phyloP scores from a whole-genome alignment of 2,797 vertebrate genomes.

The Sebastolobus altivelis region DNA sequence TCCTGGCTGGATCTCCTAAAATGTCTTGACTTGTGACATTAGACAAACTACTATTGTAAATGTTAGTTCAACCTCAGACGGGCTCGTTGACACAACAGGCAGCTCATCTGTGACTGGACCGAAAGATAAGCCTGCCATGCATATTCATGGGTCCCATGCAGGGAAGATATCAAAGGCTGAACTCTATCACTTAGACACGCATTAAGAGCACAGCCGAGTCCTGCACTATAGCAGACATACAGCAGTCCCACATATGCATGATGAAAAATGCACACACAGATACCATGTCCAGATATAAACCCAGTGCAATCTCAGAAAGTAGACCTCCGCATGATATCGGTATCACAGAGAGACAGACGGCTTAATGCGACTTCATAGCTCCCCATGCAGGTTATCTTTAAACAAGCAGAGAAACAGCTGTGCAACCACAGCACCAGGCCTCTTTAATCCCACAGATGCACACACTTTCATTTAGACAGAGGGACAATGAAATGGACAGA shows the following conservation, averaged over 20 bases:
- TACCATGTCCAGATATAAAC: conserved; percentile 46
- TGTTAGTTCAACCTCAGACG: conserved; percentile 26
- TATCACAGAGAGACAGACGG: conserved; percentile 56
- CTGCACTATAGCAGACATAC: conserved; percentile 18
- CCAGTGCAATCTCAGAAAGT: conserved; percentile 53
- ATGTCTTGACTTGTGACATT: not conserved
- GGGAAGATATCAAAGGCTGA: conserved; percentile 52
- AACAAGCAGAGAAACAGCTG: conserved; percentile 75
- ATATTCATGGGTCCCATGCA: conserved; percentile 57
- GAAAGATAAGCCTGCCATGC: conserved; percentile 49
- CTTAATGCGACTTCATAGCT: conserved; percentile 49
- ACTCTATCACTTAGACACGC: conserved; percentile 51
- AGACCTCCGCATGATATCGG: conserved; percentile 55
- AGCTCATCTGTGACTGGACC: conserved; percentile 54
- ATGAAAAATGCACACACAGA: conserved; percentile 40
- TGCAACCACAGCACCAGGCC: conserved; percentile 63
- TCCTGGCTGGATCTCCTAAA: not conserved
- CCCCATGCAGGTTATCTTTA: conserved; percentile 75
- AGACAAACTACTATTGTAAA: conserved; percentile 6
- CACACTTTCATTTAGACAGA: conserved; percentile 61
- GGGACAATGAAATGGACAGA: conserved; percentile 58
- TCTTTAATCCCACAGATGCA: conserved; percentile 76
- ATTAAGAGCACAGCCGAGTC: conserved; percentile 46
- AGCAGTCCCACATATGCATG: not conserved
- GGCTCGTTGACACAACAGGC: conserved; percentile 37